A percentile compares a stretch with the other conserved stretches of the same genome.
Evolutionary conservation across 1,140 invertebrate species (phyloP).

Genomic region (Aphelinus atriplicis): DNA sequence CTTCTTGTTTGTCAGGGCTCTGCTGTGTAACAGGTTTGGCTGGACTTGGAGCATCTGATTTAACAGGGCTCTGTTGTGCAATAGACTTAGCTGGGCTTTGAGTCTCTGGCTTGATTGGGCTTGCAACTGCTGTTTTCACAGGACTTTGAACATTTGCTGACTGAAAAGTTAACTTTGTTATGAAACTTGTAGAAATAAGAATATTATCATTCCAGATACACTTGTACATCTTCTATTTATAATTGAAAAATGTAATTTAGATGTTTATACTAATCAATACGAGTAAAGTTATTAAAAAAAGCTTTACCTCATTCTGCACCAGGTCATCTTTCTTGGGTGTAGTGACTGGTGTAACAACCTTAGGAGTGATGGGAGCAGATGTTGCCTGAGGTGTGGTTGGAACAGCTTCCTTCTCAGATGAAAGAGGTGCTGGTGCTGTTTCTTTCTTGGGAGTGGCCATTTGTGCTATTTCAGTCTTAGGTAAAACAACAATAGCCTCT

Average conservation of each 20-base stretch:
- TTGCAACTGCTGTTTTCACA: constrained; percentile 17
- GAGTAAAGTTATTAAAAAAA: neutral
- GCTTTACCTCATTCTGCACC: constrained; percentile 30
- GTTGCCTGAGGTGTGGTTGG: neutral
- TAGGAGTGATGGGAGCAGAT: neutral
- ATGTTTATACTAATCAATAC: no score
- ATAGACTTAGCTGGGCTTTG: neutral
- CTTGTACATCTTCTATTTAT: no score
- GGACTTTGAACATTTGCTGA: constrained; percentile 12
- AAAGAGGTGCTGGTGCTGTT: neutral
- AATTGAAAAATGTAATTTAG: no score
- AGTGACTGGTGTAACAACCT: neutral
- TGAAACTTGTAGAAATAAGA: neutral
- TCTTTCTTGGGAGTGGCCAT: constrained; percentile 24
- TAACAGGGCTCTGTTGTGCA: constrained; percentile 14
- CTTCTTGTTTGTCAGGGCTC: constrained; percentile 16
- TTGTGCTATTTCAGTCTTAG: neutral
- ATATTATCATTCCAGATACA: neutral
- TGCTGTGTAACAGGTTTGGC: neutral
- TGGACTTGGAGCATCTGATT: constrained; percentile 33
- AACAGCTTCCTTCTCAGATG: constrained; percentile 14
- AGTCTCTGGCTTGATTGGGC: constrained; percentile 20
- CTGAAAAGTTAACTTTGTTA: neutral
- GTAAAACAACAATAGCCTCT: constrained; percentile 5
- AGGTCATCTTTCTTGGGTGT: constrained; percentile 23